Conservation (phyloP, 2,888 invertebrate genomes). For the Leptopilina myrica region DNA sequence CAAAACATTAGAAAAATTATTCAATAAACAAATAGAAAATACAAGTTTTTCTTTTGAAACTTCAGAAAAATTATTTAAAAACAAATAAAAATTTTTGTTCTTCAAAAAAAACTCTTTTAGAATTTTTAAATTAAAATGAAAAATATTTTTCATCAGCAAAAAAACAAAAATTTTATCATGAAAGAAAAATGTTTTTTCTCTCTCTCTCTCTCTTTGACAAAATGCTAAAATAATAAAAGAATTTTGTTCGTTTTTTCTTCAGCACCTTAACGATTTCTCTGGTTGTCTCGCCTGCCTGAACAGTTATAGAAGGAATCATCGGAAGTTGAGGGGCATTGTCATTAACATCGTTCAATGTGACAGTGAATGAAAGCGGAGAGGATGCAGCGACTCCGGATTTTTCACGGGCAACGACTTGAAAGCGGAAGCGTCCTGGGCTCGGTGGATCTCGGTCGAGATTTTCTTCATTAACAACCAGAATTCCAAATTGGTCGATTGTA, state of each 20-base stretch:
- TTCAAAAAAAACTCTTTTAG: too few species aligned
- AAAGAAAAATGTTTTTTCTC: too few species aligned
- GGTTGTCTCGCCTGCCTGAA: conserved; percentile 87
- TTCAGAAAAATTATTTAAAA: too few species aligned
- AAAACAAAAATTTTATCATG: too few species aligned
- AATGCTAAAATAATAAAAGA: not conserved
- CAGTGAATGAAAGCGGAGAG: conserved; percentile 87
- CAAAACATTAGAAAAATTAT: too few species aligned
- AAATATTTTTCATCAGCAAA: too few species aligned
- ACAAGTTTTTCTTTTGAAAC: too few species aligned
- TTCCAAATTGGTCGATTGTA: conserved; percentile 85
- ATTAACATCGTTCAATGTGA: conserved; percentile 88
- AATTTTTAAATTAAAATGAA: too few species aligned
- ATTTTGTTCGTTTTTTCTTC: not conserved
- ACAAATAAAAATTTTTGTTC: too few species aligned
- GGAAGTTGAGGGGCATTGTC: conserved; percentile 91
- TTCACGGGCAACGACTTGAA: conserved; percentile 93
- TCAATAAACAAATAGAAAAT: too few species aligned
- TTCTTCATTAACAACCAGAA: conserved; percentile 88
- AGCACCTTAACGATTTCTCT: conserved; percentile 84
- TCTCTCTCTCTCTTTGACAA: not conserved
- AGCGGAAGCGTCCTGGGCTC: conserved; percentile 88
- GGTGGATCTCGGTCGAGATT: conserved; percentile 92
- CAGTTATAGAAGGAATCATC: conserved; percentile 87
- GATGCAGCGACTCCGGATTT: conserved; percentile 88